phyloP scores from a whole-genome alignment of 2,888 invertebrate species.

The Malthinus seriepunctatus region DNA sequence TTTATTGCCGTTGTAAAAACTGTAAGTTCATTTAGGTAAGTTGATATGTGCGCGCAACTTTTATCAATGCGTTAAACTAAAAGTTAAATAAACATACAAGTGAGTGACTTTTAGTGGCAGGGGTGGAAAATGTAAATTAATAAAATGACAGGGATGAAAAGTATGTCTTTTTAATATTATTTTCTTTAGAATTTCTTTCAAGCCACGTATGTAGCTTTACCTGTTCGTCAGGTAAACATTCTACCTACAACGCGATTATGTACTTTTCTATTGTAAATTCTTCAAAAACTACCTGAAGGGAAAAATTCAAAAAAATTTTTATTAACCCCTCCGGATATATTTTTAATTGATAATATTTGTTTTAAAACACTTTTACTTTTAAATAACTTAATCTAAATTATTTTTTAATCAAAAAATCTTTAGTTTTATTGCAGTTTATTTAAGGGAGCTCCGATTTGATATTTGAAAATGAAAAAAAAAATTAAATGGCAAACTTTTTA shows the following conservation, averaged over 20 bases:
- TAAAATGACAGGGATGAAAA: conserved; percentile 27
- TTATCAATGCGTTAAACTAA: conserved; percentile 33
- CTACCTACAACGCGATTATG: conserved; percentile 28
- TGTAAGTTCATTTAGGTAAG: conserved; percentile 39
- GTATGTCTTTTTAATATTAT: conserved; percentile 31
- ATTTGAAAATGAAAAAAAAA: not conserved
- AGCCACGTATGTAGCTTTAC: conserved; percentile 46
- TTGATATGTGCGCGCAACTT: conserved; percentile 36
- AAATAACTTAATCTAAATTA: no score
- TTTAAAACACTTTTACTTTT: not conserved
- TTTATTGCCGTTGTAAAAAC: conserved; percentile 46
- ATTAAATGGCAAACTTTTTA: conserved; percentile 2
- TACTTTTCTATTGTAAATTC: conserved; percentile 7
- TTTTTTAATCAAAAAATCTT: no score
- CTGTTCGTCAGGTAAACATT: conserved; percentile 41
- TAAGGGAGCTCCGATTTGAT: no score
- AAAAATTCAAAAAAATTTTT: not conserved
- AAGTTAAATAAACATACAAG: conserved; percentile 33
- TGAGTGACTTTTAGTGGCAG: conserved; percentile 34
- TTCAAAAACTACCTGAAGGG: not conserved
- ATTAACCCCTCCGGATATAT: not conserved
- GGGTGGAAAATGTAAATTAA: conserved; percentile 37
- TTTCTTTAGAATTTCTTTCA: conserved; percentile 36
- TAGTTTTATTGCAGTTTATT: no score
- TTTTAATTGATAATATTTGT: not conserved